Evolutionary conservation across 92 coral and sea anemone species (phyloP).

Genomic region (Porites rus): DNA sequence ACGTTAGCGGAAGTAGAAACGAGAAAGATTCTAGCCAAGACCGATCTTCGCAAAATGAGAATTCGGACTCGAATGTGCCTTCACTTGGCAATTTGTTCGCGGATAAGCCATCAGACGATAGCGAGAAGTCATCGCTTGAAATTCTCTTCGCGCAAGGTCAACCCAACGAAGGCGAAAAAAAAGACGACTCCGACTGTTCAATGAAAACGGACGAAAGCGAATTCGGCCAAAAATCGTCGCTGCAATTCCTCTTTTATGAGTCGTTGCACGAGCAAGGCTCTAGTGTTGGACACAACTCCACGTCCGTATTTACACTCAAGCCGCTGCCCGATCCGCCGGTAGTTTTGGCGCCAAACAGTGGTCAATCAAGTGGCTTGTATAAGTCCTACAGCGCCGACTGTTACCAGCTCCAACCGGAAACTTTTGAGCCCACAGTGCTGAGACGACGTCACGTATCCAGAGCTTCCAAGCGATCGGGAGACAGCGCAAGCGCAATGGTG

Average conservation of each 20-base stretch:
- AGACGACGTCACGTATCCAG: slow-evolving; percentile 71
- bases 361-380: slow-evolving; percentile 12
- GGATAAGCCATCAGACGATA: slow-evolving; percentile 20
- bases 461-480: slow-evolving; percentile 72
- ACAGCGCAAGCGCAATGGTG: slow-evolving; percentile 9
- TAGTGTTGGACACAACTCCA: slow-evolving; percentile 7
- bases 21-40: neutral
- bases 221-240: slow-evolving; percentile 40
- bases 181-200: slow-evolving; percentile 41
- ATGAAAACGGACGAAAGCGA: slow-evolving; percentile 54
- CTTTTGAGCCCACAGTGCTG: slow-evolving; percentile 27
- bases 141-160: slow-evolving; percentile 41
- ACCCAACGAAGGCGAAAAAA: slow-evolving; percentile 1
- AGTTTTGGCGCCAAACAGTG: slow-evolving; percentile 11
- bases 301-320: slow-evolving; percentile 26
- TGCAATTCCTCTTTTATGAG: slow-evolving; percentile 65
- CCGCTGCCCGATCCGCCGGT: slow-evolving; percentile 24
- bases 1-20: neutral
- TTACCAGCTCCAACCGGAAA: slow-evolving; percentile 23
- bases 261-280: slow-evolving; percentile 6
- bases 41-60: slow-evolving; percentile 10
- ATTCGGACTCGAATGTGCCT: slow-evolving; percentile 13
- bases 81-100: slow-evolving; percentile 17
- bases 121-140: slow-evolving; percentile 51
- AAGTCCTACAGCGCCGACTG: slow-evolving; percentile 38